Conservation (phyloP, 2,113 vertebrate genomes). For the Saccopteryx bilineata region DNA sequence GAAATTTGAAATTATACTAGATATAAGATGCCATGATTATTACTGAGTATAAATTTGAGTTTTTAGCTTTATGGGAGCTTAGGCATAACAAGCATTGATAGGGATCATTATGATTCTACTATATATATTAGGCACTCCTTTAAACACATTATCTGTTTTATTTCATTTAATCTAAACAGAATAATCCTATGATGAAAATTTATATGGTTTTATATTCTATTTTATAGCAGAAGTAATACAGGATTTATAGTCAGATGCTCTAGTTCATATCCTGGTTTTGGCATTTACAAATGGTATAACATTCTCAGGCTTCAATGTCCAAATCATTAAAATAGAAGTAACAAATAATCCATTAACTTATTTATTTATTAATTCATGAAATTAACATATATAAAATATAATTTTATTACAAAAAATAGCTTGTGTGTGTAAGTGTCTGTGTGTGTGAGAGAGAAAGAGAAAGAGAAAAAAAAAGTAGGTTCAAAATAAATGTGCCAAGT, state of each 20-base stretch:
- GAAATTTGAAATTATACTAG: neutral
- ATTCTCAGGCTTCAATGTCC: neutral
- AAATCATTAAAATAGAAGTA: conserved; percentile 12
- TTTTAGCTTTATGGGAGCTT: conserved; percentile 6
- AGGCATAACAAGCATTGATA: neutral
- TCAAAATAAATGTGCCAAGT: neutral
- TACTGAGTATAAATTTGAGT: neutral
- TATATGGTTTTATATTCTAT: neutral
- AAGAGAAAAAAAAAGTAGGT: neutral
- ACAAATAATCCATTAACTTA: conserved; percentile 35
- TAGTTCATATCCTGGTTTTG: conserved; percentile 14
- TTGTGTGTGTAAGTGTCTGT: fast-evolving
- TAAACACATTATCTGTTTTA: conserved; percentile 38
- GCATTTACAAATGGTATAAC: neutral
- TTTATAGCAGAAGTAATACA: neutral
- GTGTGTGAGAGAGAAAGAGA: neutral
- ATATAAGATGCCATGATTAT: neutral
- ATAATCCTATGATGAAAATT: neutral
- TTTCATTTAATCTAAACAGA: conserved; percentile 21
- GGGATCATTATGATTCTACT: neutral
- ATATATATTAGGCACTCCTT: neutral
- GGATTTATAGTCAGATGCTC: neutral
- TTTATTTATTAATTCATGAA: neutral
- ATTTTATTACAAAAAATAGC: neutral
- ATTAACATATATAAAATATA: neutral